Evolutionary conservation across 2,888 invertebrate genomes (phyloP).

Genomic region (Tanytarsus gracilentus): DNA sequence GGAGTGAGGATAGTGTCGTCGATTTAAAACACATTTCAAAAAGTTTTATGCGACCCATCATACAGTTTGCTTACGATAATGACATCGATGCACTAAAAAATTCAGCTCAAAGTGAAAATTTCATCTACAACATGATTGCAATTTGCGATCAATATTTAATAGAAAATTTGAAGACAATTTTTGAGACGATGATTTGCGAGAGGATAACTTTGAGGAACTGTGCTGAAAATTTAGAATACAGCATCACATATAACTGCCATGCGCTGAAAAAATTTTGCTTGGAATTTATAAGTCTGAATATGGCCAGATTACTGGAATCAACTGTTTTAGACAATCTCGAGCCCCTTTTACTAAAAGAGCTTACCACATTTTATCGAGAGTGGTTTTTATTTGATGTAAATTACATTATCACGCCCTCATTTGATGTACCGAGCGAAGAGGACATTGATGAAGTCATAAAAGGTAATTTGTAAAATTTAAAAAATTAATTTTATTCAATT

Average conservation of each 20-base stretch:
- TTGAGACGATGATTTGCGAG: slow-evolving; percentile 56
- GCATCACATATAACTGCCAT: slow-evolving; percentile 63
- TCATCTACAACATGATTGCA: slow-evolving; percentile 62
- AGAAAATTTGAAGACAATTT: slow-evolving; percentile 58
- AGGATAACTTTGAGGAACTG: slow-evolving; percentile 66
- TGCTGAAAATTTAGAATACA: slow-evolving; percentile 64
- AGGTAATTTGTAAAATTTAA: slow-evolving; percentile 36
- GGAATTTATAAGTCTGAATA: slow-evolving; percentile 68
- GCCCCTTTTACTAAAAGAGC: slow-evolving; percentile 51
- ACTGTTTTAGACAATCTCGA: slow-evolving; percentile 56
- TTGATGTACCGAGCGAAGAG: slow-evolving; percentile 53
- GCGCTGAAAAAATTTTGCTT: slow-evolving; percentile 63
- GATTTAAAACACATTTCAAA: slow-evolving; percentile 3
- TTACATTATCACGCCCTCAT: slow-evolving; percentile 60
- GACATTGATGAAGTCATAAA: slow-evolving; percentile 42
- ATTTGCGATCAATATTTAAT: slow-evolving; percentile 75
- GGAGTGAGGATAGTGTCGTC: slow-evolving; percentile 55
- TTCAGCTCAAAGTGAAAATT: slow-evolving; percentile 57
- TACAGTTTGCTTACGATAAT: slow-evolving; percentile 70
- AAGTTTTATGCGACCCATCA: slow-evolving; percentile 51
- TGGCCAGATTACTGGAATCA: slow-evolving; percentile 61
- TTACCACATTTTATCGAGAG: slow-evolving; percentile 58
- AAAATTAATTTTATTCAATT: slow-evolving; percentile 3
- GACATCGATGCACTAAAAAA: slow-evolving; percentile 50
- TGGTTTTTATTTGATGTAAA: slow-evolving; percentile 50